Base-by-base conservation (phyloP, 2,888 invertebrate species). In the Herminia tarsipennalis region DNA sequence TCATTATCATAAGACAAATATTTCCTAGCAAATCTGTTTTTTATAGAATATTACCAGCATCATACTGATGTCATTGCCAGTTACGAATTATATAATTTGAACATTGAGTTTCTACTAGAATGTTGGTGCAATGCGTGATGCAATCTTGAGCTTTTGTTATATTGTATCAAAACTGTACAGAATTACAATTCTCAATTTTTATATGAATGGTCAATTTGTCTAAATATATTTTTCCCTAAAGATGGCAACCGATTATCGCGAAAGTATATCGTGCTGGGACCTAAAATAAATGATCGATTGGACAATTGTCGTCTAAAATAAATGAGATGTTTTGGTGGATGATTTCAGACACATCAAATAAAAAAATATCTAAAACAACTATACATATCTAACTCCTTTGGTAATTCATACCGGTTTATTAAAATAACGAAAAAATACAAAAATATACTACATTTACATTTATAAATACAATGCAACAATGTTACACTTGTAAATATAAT, bases 321-420 rank as follows among this genome's bases (percentile, higher is more conserved):
- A 35, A 34, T 56, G 56, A 62, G 62, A 66, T 57, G 48, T 45
- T 57, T 58, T 46, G 44, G 52, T 54, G 43, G 51, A 45, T 28
- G 30, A 60, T 48, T 45, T 43, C 42, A 41, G 54, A 58, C 66
- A 73, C 43, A 48, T 61, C 61, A 55, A 58, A 73, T 73, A 78
- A 78, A 82, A 80, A 82, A 78, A 82, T 83, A 78, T 83, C n/a
- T n/a, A n/a, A 87, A 81, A 85, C 76, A 69, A 78, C 84, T 84
- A 88, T 79, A 78, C 79, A 81, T 86, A 88, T 74, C 86, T 88
- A 88, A 86, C 80, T 76, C 85, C 89, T 90, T 90, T 90, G 90
- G 90, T 89, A 87, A 87, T 83, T 77, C 76, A 82, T 88, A 90
- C 90, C 90, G 89, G 88, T 83, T 84, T 83, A 79, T 76, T 74